These are phyloP conservation scores for Oostethus manadensis DNA, from an alignment of 2,113 vertebrate species.

Conservation along the genomic window DNA sequence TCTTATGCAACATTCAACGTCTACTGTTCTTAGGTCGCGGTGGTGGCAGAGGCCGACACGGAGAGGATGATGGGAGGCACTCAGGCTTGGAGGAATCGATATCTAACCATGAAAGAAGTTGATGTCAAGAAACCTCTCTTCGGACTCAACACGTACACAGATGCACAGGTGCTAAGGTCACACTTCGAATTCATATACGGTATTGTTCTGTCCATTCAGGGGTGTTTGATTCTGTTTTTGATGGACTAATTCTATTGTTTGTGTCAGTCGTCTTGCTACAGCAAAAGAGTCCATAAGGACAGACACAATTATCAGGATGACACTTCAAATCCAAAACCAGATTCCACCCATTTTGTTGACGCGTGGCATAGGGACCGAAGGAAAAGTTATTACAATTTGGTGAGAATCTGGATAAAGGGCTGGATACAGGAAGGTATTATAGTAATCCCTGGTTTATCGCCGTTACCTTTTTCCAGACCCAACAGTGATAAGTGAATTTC, in stretches of 20 bases:
- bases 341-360: too few relatives aligned
- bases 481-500: too few relatives aligned
- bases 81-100: constrained; percentile 75
- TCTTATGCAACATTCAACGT: background rate
- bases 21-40: constrained; percentile 70
- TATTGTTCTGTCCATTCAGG: too few relatives aligned
- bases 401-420: too few relatives aligned
- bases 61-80: constrained; percentile 84
- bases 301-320: background rate
- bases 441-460: too few relatives aligned
- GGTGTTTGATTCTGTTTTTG: too few relatives aligned
- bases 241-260: background rate
- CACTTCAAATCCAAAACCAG: too few relatives aligned
- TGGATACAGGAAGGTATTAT: too few relatives aligned
- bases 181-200: background rate
- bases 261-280: background rate
- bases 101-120: constrained; percentile 66
- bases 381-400: too few relatives aligned
- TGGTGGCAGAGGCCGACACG: constrained; percentile 77
- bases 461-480: too few relatives aligned
- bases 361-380: too few relatives aligned
- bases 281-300: background rate
- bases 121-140: constrained; percentile 84
- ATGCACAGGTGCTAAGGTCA: constrained; percentile 77
- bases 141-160: constrained; percentile 81